Evolutionary conservation across 2,113 vertebrate genomes (phyloP), one percentile per base, ranked within the genome.

Genomic region (Proteles cristata): DNA sequence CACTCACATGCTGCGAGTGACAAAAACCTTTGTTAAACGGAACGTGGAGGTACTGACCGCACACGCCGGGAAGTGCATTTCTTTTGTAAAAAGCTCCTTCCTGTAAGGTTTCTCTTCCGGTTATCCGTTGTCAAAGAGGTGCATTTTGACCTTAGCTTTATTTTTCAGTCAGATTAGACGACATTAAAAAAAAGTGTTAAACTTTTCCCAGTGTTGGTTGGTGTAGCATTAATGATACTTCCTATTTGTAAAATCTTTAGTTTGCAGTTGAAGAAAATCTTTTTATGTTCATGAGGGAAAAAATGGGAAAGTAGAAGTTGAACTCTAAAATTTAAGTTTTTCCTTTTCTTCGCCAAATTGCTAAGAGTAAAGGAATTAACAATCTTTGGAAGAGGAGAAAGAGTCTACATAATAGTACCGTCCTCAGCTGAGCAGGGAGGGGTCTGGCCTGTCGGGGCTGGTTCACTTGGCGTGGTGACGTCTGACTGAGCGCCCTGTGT

Each of bases 1-100:
- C 94, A 99, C 99, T 0, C 99, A 99, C 98, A 99, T 99, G 99
- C 98, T 99, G 77, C 98, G 99, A 9, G 99, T 99, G 97, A 99
- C 99, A 0, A 99, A 98, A 11, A 98, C 97, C 97, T 99, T 99
- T 91, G 98, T 99, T 12, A 99, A 98, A 35, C 99, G 99, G 86
- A 98, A 87, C 0, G 65, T 98, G 2, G 99, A 99, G 99, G 99
- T 99, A 94, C 71, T 94, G 43, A 6, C 5, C 1, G 0, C 4
- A 0, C 33, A 2, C 10, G 14, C 0, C 55, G 1, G 19, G 73
- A 14, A 6, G 12, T 2, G 1, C 25, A 0, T 23, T 9, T 4
- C 45, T 23, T 39, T 21, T 6, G 1, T 1, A 4, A 1, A 35
- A 10, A 0, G 5, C 63, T 26, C 1, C 0, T 33, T 26, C 25